A percentile compares a stretch with the other conserved stretches of the same genome.
phyloP scores from a whole-genome alignment of 2,113 vertebrate genomes.

The Hyperoodon ampullatus region DNA sequence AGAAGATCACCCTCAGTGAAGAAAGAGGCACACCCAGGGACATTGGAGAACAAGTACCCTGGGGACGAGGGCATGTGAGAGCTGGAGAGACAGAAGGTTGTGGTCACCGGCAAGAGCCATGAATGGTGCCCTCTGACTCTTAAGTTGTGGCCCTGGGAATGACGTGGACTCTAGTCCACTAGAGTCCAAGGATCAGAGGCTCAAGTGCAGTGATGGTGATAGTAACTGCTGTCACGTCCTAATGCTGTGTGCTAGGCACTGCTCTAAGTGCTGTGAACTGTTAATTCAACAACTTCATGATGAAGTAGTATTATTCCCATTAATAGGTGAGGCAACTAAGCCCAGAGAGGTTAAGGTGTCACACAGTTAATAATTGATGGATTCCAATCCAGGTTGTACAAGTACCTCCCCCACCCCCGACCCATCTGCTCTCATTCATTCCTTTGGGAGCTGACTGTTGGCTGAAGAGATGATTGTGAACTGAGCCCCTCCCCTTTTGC shows the following conservation, averaged over 20 bases:
- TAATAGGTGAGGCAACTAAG: neutral
- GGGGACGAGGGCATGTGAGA: neutral
- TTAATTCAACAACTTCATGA: neutral
- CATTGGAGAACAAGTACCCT: neutral
- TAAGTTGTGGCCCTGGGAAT: neutral
- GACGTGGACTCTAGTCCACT: neutral
- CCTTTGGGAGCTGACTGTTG: constrained; percentile 16
- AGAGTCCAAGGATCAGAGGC: neutral
- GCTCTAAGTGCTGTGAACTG: neutral
- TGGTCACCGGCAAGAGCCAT: neutral
- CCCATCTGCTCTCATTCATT: neutral
- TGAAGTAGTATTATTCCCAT: neutral
- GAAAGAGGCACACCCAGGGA: neutral
- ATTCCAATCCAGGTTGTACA: neutral
- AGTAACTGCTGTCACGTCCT: too few species aligned
- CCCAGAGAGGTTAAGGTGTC: neutral
- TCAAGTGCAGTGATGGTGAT: too few species aligned
- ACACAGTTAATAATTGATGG: neutral
- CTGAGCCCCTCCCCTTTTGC: neutral
- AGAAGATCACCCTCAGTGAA: neutral
- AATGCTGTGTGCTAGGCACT: neutral
- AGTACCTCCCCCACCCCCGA: too few species aligned
- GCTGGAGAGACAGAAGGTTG: neutral
- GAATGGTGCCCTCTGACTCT: neutral
- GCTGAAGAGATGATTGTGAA: neutral